Evolutionary conservation across 2,113 vertebrate species (phyloP).

Genomic region (Hoplias malabaricus): DNA sequence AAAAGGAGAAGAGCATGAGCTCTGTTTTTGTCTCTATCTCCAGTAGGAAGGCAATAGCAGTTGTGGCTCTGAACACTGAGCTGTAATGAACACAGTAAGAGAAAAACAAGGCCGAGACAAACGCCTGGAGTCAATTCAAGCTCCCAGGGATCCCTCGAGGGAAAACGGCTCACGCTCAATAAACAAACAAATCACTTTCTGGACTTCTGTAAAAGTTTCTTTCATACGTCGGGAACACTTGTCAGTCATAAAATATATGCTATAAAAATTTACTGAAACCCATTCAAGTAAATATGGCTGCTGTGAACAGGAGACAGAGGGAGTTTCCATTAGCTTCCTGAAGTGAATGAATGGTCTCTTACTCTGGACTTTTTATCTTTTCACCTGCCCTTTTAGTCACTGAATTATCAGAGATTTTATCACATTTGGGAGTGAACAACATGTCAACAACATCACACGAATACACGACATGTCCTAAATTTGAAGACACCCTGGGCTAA

Average conservation of each 20-base stretch:
- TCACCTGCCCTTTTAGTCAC: no score
- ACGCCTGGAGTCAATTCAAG: slow-evolving; percentile 1
- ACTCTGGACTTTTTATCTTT: no score
- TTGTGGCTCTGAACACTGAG: slow-evolving; percentile 32
- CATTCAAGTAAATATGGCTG: slow-evolving; percentile 1
- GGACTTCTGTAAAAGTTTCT: neutral
- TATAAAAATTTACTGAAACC: neutral
- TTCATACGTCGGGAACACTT: neutral
- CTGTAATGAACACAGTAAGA: slow-evolving; percentile 29
- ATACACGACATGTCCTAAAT: no score
- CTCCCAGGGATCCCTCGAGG: slow-evolving; percentile 27
- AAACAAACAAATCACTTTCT: slow-evolving; percentile 31
- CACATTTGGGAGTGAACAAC: no score
- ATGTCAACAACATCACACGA: no score
- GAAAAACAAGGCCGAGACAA: neutral
- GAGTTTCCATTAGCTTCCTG: slow-evolving; percentile 11
- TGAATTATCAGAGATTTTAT: no score
- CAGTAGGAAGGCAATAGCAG: slow-evolving; percentile 58
- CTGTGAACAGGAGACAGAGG: neutral
- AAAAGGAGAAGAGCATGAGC: slow-evolving; percentile 55
- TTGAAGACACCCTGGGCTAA: no score
- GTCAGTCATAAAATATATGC: neutral
- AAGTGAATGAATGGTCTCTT: neutral
- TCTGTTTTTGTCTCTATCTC: slow-evolving; percentile 42
- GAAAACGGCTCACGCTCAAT: slow-evolving; percentile 40